phyloP scores from a whole-genome alignment of 92 coral and sea anemone genomes.

The Diadumene lineata region DNA sequence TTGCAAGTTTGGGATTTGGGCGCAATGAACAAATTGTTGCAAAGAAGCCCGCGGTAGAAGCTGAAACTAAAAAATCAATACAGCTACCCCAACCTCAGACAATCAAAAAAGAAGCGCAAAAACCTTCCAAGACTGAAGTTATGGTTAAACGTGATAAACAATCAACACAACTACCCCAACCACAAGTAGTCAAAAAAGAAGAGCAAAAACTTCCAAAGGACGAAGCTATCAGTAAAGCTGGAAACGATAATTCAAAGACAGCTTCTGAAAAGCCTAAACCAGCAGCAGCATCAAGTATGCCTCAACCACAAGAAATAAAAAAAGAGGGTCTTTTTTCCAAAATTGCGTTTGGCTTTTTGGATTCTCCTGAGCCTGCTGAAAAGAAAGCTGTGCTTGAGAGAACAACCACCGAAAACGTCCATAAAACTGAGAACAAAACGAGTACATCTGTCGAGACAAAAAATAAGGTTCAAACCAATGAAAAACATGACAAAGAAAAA shows the following conservation, averaged over 20 bases:
- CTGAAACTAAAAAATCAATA: neutral
- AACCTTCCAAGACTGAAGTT: too few relatives aligned
- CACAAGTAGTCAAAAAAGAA: neutral
- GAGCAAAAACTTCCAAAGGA: neutral
- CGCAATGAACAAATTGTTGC: neutral
- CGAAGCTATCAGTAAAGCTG: neutral
- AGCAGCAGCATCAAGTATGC: neutral
- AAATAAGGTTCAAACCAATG: neutral
- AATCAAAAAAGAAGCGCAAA: neutral
- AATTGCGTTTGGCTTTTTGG: constrained; percentile 18
- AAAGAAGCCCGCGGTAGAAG: neutral
- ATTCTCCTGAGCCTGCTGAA: neutral
- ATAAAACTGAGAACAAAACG: neutral
- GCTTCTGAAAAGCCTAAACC: neutral
- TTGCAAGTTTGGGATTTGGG: constrained; percentile 2
- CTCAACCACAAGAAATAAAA: neutral
- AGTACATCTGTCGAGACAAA: neutral
- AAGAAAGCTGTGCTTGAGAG: neutral
- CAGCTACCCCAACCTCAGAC: neutral
- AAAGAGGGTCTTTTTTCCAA: constrained; percentile 23
- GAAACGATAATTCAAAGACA: neutral
- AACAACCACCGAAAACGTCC: neutral
- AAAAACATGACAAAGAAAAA: neutral
- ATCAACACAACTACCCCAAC: neutral
- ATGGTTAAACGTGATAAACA: too few relatives aligned